Percentiles rank a stretch among this genome's conserved stretches.
These are phyloP conservation scores for Drosophila flavopinicola DNA, from an alignment of 2,888 invertebrate species.

Conservation along the genomic window DNA sequence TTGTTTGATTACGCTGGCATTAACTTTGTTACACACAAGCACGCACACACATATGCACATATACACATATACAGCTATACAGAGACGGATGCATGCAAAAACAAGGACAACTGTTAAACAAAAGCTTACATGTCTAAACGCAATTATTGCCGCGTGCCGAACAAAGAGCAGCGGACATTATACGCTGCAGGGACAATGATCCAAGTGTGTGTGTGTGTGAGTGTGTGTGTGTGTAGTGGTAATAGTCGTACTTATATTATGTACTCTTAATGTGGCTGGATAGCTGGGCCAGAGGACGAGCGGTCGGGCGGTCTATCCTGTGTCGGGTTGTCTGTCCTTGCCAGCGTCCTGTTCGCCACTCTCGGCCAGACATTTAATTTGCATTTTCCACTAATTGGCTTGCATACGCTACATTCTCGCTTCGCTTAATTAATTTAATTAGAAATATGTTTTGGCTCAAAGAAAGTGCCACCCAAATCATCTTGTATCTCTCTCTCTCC, in stretches of 20 bases:
- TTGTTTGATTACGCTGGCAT: conserved; percentile 78
- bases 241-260: background rate
- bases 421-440: conserved; percentile 78
- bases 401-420: conserved; percentile 67
- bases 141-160: conserved; percentile 63
- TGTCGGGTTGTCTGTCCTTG: conserved; percentile 17
- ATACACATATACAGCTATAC: conserved; percentile 31
- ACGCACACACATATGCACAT: conserved; percentile 13
- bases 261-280: conserved; percentile 29
- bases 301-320: background rate
- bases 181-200: conserved; percentile 27
- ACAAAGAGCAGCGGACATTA: conserved; percentile 42
- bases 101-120: conserved; percentile 49
- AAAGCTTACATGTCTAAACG: conserved; percentile 75
- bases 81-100: conserved; percentile 1
- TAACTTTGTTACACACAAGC: conserved; percentile 62
- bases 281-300: conserved; percentile 3
- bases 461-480: conserved; percentile 44
- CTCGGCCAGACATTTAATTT: conserved; percentile 74
- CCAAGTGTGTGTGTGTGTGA: background rate
- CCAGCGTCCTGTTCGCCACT: conserved; percentile 37
- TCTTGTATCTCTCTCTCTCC: conserved; percentile 5
- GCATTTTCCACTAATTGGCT: conserved; percentile 79
- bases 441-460: conserved; percentile 68
- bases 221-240: background rate